Evolutionary conservation across 2,797 vertebrate genomes (phyloP), one percentile per base, ranked within the genome.

Genomic region (Melanotaenia parkinsoni): DNA sequence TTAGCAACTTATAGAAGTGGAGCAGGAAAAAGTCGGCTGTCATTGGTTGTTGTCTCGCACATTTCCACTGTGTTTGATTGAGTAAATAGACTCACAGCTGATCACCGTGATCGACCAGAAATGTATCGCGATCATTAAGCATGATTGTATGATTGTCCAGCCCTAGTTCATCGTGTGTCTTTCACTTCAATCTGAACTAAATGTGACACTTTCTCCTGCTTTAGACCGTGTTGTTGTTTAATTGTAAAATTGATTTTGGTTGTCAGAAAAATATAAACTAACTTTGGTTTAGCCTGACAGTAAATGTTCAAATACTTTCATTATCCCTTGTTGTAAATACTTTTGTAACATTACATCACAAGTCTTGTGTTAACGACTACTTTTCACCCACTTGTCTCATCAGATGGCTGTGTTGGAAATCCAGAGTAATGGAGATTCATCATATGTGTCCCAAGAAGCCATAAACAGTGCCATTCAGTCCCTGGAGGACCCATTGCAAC

Each of bases 321-420:
- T 54, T 32, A 12, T 66, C 11, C 43, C 26, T 50, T 3, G 37
- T 26, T 57, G 13, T 16, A 12, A 20, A 33, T n/a, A 1, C 0
- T 81, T 64, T 20, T 20, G 14, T 60, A 63, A 70, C 28, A 38
- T 16, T 45, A 50, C 10, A 50, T 70, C 4, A 38, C 38, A 18
- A 10, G 0, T 18, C 35, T 22, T 61, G 40, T 59, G 22, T 72
- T 67, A 61, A 62, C 54, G 51, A 58, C 24, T 0, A 5, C 18
- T 64, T 11, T 77, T 38, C 70, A 58, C 79, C 51, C 8, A 1
- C 9, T 64, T n/a, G 0, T 51, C 11, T 45, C 66, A 60, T 43
- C 89, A 99, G 98, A 99, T 99, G 98, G 98, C 98, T 0, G 98
- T 99, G 79, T 92, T 99, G 86, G 98, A 99, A 90, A 99, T 99